Conservation (phyloP, 2,888 invertebrate genomes). For the Agrochola litura region DNA sequence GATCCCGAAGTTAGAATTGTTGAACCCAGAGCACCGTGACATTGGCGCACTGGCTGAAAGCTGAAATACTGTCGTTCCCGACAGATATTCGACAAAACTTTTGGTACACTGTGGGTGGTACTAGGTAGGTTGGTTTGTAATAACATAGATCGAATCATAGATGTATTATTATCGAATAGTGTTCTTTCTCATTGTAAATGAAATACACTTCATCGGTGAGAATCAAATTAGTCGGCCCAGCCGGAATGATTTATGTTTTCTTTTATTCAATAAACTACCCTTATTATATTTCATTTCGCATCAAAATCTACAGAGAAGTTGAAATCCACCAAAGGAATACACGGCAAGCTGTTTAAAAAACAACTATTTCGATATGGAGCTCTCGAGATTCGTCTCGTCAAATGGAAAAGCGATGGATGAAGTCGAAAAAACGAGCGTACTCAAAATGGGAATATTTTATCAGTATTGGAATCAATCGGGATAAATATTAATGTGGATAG, state of each 20-base stretch:
- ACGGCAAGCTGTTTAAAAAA: neutral
- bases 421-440: neutral
- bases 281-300: neutral
- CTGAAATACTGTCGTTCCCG: neutral
- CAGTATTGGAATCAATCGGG: neutral
- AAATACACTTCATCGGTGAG: neutral
- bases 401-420: neutral
- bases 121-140: neutral
- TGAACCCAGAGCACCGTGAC: neutral
- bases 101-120: neutral
- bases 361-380: neutral
- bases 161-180: too few species aligned
- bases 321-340: neutral
- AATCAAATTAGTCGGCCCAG: too few species aligned
- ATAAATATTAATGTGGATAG: neutral
- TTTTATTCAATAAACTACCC: neutral
- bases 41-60: conserved; percentile 1
- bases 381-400: neutral
- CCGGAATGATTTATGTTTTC: neutral
- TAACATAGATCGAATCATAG: neutral
- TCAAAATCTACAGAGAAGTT: neutral
- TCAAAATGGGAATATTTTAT: neutral
- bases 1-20: neutral
- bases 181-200: neutral
- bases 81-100: neutral